These are phyloP conservation scores for Xyliphius kryptos DNA, from an alignment of 2,113 vertebrate genomes.

Conservation along the genomic window DNA sequence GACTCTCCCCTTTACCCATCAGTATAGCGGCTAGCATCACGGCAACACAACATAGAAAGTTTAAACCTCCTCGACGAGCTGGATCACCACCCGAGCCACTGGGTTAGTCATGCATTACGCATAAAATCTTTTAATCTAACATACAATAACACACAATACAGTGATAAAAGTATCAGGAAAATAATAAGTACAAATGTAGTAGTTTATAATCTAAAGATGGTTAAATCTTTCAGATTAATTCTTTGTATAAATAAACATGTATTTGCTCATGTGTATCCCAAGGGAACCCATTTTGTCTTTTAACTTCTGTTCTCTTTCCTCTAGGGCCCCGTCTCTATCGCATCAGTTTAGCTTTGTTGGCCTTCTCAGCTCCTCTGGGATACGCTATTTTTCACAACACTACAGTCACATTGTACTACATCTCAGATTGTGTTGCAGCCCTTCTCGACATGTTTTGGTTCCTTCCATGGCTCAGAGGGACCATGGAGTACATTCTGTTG, in stretches of 20 bases:
- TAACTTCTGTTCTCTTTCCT: slow-evolving; percentile 32
- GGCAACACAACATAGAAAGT: slow-evolving; percentile 64
- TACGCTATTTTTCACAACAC: slow-evolving; percentile 73
- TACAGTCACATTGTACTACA: slow-evolving; percentile 65
- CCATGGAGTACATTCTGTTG: slow-evolving; percentile 68
- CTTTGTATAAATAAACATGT: background rate
- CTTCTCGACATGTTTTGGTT: slow-evolving; percentile 73
- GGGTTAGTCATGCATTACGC: slow-evolving; percentile 44
- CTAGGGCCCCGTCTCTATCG: slow-evolving; percentile 67
- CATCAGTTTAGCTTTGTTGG: slow-evolving; percentile 71
- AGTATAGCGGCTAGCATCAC: slow-evolving; percentile 73
- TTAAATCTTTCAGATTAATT: no score
- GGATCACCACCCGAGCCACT: slow-evolving; percentile 42
- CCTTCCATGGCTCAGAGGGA: slow-evolving; percentile 64
- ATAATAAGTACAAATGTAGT: no score
- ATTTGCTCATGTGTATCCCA: background rate
- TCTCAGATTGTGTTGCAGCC: slow-evolving; percentile 65
- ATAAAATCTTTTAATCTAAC: background rate
- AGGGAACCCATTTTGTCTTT: background rate
- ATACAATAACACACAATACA: background rate
- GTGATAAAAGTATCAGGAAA: no score
- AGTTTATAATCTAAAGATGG: no score
- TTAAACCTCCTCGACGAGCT: slow-evolving; percentile 48
- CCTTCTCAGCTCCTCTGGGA: slow-evolving; percentile 72
- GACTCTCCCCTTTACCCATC: slow-evolving; percentile 73